Evolutionary conservation across 2,888 invertebrate species (phyloP).

Genomic region (Emmelina monodactyla): DNA sequence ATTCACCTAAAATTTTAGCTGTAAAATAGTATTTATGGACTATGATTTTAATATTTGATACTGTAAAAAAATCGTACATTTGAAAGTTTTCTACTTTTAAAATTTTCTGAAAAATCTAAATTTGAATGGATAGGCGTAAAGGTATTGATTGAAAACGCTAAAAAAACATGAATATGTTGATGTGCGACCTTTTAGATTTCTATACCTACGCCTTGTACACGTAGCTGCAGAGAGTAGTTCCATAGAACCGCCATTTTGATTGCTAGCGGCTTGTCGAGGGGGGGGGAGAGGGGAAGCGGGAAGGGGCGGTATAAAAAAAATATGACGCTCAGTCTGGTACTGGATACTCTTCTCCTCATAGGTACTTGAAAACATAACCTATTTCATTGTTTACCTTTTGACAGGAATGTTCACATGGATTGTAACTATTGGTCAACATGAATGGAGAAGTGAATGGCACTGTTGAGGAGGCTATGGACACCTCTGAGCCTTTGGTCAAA

Average conservation of each 20-base stretch:
- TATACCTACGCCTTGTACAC: conserved; percentile 34
- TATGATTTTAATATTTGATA: too few species aligned
- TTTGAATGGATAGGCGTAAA: too few species aligned
- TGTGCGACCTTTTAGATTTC: conserved; percentile 25
- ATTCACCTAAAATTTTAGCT: too few species aligned
- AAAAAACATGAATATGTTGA: too few species aligned
- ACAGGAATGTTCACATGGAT: conserved; percentile 41
- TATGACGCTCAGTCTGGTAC: conserved; percentile 36
- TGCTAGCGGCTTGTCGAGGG: conserved; percentile 50
- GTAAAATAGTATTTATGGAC: too few species aligned
- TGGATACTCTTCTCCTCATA: conserved; percentile 28
- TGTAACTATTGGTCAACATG: conserved; percentile 35
- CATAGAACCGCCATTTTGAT: conserved; percentile 61
- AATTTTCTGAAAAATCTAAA: too few species aligned
- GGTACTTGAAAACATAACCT: conserved; percentile 30
- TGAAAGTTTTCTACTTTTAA: too few species aligned
- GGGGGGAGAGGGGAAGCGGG: conserved; percentile 32
- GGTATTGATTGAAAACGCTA: too few species aligned
- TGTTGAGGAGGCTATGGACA: conserved; percentile 40
- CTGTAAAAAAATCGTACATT: too few species aligned
- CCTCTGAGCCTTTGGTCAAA: conserved; percentile 18
- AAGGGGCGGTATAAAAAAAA: conserved; percentile 41
- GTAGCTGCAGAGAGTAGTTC: conserved; percentile 37
- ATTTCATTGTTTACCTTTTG: conserved; percentile 28
- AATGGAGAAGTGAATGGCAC: conserved; percentile 46